Evolutionary conservation across 2,888 invertebrate species (phyloP).

Genomic region (Parnassius mnemosyne): DNA sequence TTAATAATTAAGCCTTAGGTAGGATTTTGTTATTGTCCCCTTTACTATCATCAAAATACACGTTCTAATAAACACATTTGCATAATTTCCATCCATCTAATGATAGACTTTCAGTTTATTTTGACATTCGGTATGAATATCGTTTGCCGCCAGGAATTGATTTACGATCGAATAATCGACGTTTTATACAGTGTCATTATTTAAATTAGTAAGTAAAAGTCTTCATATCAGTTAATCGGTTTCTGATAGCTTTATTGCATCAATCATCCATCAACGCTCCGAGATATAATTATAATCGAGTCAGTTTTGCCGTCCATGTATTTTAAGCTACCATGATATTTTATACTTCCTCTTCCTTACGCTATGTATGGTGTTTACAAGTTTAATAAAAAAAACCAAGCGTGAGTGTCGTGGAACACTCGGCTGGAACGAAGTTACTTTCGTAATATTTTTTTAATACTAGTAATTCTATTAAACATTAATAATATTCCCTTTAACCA

Average conservation of each 20-base stretch:
- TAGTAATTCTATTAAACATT: too few relatives aligned
- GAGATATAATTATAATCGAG: conserved; percentile 17
- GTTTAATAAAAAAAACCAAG: too few relatives aligned
- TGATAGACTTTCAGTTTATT: neutral
- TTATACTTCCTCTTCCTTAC: neutral
- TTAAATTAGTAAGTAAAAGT: conserved; percentile 17
- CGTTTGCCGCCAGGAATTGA: neutral
- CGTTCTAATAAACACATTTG: neutral
- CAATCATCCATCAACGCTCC: conserved; percentile 16
- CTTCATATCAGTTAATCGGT: conserved; percentile 14
- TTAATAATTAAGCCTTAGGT: too few relatives aligned
- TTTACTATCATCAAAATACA: too few relatives aligned
- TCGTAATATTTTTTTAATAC: too few relatives aligned
- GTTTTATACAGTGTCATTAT: conserved; percentile 28
- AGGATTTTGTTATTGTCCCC: too few relatives aligned
- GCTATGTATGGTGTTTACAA: too few relatives aligned
- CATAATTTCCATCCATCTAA: neutral
- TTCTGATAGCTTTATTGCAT: conserved; percentile 20
- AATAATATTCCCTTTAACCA: too few relatives aligned
- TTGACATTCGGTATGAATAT: conserved; percentile 15
- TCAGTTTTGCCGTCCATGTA: neutral
- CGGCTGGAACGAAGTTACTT: too few relatives aligned
- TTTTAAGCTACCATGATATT: neutral
- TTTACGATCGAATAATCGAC: conserved; percentile 9
- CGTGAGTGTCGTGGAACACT: too few relatives aligned